Evolutionary conservation across 2,113 vertebrate genomes (phyloP).

Genomic region (Sinosuthora webbiana): DNA sequence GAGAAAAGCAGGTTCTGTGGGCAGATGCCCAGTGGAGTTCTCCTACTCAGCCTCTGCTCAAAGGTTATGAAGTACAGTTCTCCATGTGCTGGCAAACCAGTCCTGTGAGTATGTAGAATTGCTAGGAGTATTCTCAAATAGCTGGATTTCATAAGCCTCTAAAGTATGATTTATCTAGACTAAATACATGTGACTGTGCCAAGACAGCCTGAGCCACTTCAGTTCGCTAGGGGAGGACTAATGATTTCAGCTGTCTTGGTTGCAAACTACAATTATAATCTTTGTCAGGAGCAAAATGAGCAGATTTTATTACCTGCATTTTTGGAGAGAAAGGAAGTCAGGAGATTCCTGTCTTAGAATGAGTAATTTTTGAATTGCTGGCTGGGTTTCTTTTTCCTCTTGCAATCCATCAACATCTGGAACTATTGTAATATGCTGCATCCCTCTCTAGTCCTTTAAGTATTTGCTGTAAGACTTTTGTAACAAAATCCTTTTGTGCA

Average conservation of each 20-base stretch:
- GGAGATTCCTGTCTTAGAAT: background rate
- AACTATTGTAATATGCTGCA: background rate
- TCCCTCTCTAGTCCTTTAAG: background rate
- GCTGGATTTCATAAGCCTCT: background rate
- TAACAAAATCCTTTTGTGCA: background rate
- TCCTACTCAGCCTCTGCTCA: background rate
- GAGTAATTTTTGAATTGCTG: background rate
- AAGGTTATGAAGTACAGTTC: background rate
- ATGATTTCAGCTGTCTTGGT: background rate
- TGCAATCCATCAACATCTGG: background rate
- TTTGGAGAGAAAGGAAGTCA: background rate
- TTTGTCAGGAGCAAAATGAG: background rate
- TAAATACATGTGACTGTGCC: background rate
- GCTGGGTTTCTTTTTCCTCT: background rate
- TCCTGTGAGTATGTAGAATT: background rate
- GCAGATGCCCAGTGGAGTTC: background rate
- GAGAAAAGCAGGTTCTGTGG: background rate
- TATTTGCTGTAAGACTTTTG: background rate
- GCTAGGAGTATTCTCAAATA: background rate
- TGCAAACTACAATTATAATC: background rate
- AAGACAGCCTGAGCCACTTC: background rate
- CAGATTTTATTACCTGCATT: background rate
- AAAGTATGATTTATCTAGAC: constrained; percentile 7
- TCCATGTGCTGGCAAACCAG: background rate
- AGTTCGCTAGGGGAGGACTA: background rate